Evolutionary conservation across 2,797 vertebrate species (phyloP).

Genomic region (Naso thynnoides): DNA sequence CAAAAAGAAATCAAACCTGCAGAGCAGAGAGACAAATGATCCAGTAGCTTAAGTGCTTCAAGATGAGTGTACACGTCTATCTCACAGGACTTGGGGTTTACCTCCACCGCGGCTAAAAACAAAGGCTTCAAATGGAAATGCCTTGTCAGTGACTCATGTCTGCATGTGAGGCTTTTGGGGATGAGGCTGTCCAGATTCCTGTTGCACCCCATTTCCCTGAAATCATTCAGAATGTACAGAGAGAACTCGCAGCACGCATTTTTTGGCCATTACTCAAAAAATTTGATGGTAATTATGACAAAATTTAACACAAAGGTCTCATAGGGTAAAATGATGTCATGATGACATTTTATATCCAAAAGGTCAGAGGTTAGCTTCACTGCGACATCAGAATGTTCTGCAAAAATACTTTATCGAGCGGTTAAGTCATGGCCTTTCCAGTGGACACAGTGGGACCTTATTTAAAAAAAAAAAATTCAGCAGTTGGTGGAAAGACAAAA

Average conservation of each 20-base stretch:
- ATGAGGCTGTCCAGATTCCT: constrained; percentile 74
- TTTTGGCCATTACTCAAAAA: not conserved
- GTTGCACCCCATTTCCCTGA: constrained; percentile 64
- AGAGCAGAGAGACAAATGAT: constrained; percentile 72
- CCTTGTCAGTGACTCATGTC: constrained; percentile 77
- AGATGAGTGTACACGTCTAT: constrained; percentile 75
- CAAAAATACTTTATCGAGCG: not conserved
- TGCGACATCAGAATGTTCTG: not conserved
- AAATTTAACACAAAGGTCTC: not conserved
- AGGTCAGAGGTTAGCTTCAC: not conserved
- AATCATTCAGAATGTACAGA: constrained; percentile 59
- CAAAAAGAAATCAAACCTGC: constrained; percentile 71
- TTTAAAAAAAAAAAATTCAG: too few species aligned
- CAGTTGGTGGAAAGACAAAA: too few species aligned
- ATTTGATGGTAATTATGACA: not conserved
- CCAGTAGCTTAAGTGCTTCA: constrained; percentile 82
- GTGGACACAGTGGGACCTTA: too few species aligned
- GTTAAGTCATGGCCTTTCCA: too few species aligned
- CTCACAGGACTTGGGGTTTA: constrained; percentile 51
- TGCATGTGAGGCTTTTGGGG: constrained; percentile 66
- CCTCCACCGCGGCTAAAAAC: constrained; percentile 52
- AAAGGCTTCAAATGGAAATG: constrained; percentile 77
- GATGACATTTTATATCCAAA: not conserved
- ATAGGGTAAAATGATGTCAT: not conserved
- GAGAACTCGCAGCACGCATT: constrained; percentile 23